A percentile compares a stretch with the other conserved stretches of the same genome.
Conservation (phyloP, 2,888 invertebrate species). For the Argynnis bischoffii region DNA sequence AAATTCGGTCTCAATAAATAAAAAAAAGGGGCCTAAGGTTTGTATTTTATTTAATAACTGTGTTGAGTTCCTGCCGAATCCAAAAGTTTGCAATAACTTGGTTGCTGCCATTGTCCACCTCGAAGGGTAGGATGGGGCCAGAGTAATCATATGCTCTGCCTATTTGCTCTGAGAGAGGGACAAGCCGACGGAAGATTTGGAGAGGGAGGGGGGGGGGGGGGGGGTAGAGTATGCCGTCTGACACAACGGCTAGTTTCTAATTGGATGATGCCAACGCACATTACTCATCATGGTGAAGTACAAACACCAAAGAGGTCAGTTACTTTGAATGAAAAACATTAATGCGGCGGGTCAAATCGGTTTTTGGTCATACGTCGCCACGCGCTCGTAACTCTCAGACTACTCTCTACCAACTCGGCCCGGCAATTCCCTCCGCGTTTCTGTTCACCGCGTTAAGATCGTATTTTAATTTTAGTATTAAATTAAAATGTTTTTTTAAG, state of each 20-base stretch:
- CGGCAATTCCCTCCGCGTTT: no score
- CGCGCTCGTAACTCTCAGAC: no score
- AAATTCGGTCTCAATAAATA: no score
- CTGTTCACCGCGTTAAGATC: no score
- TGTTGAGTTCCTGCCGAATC: neutral
- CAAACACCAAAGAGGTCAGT: neutral
- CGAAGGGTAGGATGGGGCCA: neutral
- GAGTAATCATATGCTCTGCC: neutral
- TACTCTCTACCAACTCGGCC: no score
- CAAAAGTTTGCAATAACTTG: neutral
- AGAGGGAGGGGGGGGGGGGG: neutral
- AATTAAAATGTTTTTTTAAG: no score
- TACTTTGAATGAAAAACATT: neutral
- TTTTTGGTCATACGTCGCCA: no score
- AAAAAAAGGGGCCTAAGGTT: neutral
- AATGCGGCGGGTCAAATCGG: no score
- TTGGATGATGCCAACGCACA: neutral
- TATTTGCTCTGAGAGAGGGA: neutral
- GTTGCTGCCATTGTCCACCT: neutral
- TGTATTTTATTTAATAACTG: neutral
- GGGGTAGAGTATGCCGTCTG: neutral
- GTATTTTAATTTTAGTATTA: no score
- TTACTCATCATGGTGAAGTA: neutral
- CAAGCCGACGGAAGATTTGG: neutral
- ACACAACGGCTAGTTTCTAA: neutral